A percentile compares a stretch with the other conserved stretches of the same genome.
Conservation (phyloP, 2,113 vertebrate species). For the Phaethornis superciliosus region DNA sequence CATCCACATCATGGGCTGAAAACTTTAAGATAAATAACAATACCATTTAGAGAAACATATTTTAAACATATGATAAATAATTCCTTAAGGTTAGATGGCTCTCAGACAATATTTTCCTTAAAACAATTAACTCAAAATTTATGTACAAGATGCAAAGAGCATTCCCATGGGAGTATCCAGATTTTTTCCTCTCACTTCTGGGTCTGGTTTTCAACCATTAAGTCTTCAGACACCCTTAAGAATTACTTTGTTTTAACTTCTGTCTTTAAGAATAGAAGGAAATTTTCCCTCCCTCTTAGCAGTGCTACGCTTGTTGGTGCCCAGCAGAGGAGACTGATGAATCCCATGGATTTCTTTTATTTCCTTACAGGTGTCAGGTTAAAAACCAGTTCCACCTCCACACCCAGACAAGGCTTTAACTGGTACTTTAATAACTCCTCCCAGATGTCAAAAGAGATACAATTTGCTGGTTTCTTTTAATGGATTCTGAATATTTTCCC, state of each 20-base stretch:
- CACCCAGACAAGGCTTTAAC: neutral
- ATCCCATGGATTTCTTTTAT: neutral
- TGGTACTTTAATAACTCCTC: neutral
- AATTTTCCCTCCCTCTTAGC: neutral
- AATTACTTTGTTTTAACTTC: neutral
- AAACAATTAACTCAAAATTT: neutral
- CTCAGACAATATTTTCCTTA: neutral
- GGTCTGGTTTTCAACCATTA: neutral
- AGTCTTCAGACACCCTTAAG: neutral
- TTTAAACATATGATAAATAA: neutral
- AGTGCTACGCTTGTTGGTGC: neutral
- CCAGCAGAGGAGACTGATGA: neutral
- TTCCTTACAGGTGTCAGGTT: neutral
- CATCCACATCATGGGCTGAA: neutral
- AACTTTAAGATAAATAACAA: conserved; percentile 4
- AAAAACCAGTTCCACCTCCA: neutral
- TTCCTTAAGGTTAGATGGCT: neutral
- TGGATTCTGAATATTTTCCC: neutral
- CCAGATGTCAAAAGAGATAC: neutral
- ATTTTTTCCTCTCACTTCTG: neutral
- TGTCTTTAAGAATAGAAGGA: neutral
- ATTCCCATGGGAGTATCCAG: neutral
- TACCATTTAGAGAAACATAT: neutral
- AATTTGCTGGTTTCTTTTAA: neutral
- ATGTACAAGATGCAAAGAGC: neutral